phyloP scores from a whole-genome alignment of 2,888 invertebrate genomes.

The Chironomus tentans region DNA sequence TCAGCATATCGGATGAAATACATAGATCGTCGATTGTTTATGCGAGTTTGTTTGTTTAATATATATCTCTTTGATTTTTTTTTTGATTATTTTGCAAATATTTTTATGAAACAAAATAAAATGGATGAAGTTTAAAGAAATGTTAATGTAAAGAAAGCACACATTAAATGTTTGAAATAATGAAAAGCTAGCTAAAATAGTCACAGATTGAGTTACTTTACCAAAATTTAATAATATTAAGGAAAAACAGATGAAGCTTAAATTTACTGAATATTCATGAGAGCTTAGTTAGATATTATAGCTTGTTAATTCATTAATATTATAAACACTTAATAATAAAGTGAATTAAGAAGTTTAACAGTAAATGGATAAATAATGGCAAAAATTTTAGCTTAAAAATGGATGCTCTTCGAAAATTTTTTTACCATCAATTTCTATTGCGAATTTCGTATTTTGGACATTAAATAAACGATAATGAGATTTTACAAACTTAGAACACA shows the following conservation, averaged over 20 bases:
- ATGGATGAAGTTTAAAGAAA: background rate
- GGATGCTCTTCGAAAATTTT: background rate
- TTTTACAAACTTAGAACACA: constrained; percentile 13
- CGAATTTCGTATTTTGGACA: background rate
- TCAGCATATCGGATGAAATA: constrained; percentile 16
- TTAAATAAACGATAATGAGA: background rate
- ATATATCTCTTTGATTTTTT: background rate
- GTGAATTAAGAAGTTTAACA: background rate
- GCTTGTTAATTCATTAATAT: background rate
- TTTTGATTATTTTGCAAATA: background rate
- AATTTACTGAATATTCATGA: background rate
- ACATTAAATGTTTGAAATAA: background rate
- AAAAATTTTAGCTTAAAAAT: background rate
- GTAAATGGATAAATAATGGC: background rate
- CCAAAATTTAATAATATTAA: background rate
- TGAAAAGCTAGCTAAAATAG: background rate
- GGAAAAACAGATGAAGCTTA: no score
- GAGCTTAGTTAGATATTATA: background rate
- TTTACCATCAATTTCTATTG: constrained; percentile 18
- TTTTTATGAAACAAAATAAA: background rate
- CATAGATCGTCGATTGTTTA: background rate
- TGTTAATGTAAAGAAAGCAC: background rate
- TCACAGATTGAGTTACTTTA: background rate
- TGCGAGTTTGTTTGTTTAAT: background rate
- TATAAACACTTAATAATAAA: background rate